These are phyloP conservation scores for Anneissia japonica DNA, from an alignment of 35 echinoderm and acorn worm species.

Conservation along the genomic window DNA sequence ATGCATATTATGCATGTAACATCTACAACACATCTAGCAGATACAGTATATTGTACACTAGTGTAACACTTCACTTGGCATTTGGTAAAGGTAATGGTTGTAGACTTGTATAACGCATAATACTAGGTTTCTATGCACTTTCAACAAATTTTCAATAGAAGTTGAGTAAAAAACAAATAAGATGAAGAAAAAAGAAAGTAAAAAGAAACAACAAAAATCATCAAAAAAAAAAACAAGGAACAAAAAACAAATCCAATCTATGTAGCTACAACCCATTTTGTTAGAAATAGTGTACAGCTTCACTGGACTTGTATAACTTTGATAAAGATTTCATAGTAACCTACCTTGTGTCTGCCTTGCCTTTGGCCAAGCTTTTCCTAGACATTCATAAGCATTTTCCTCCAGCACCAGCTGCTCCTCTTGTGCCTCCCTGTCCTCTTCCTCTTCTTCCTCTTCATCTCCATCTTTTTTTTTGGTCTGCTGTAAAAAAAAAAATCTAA, in stretches of 20 bases:
- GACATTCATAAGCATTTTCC: conserved; percentile 74
- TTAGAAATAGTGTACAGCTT: neutral
- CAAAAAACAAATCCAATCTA: neutral
- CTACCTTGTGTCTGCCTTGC: conserved; percentile 79
- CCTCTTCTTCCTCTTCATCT: conserved; percentile 71
- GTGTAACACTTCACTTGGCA: too few relatives aligned
- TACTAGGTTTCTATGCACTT: too few relatives aligned
- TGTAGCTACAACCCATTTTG: neutral
- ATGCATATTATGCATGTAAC: too few relatives aligned
- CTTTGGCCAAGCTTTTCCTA: conserved; percentile 69
- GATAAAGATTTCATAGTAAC: neutral
- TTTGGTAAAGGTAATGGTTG: too few relatives aligned
- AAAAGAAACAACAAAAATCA: neutral
- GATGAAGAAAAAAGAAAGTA: neutral
- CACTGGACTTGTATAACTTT: neutral
- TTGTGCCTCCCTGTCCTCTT: conserved; percentile 33
- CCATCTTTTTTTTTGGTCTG: conserved; percentile 28
- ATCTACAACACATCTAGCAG: too few relatives aligned
- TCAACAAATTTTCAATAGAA: too few relatives aligned
- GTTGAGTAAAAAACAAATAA: neutral
- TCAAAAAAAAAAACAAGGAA: neutral
- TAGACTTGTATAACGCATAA: too few relatives aligned
- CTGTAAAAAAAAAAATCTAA: too few relatives aligned
- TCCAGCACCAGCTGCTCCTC: conserved; percentile 50
- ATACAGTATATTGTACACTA: too few relatives aligned